phyloP scores from a whole-genome alignment of 1,140 invertebrate genomes.

The Drosophila truncata region DNA sequence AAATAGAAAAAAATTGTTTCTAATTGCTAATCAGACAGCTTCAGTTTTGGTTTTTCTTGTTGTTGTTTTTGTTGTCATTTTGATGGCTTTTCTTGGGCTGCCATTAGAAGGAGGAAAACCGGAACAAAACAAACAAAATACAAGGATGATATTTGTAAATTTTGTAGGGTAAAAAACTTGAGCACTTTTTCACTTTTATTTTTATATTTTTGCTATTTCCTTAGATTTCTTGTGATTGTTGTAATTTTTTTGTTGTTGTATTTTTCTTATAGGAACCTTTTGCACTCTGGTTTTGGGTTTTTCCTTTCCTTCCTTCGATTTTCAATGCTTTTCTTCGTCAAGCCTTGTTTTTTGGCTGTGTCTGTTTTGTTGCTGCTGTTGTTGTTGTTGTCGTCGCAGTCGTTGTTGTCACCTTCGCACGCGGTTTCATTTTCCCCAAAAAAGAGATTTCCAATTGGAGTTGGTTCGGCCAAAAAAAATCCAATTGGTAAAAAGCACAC shows the following conservation, averaged over 20 bases:
- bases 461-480: constrained; percentile 7
- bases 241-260: neutral
- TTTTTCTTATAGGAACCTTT: constrained; percentile 44
- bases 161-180: constrained; percentile 1
- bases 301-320: neutral
- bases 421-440: constrained; percentile 32
- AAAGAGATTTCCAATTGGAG: constrained; percentile 40
- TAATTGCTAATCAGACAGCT: constrained; percentile 40
- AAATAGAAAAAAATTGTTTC: constrained; percentile 18
- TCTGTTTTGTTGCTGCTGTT: constrained; percentile 16
- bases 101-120: constrained; percentile 15
- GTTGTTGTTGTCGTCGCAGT: constrained; percentile 18
- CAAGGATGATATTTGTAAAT: constrained; percentile 8
- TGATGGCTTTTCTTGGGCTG: constrained; percentile 21
- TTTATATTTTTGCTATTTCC: neutral
- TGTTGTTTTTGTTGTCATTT: constrained; percentile 35
- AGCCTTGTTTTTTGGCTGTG: constrained; percentile 43
- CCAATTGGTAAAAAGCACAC: constrained; percentile 46
- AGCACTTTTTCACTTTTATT: constrained; percentile 33
- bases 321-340: constrained; percentile 5
- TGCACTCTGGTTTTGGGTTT: constrained; percentile 18
- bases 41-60: constrained; percentile 33
- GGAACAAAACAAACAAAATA: constrained; percentile 20
- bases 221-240: constrained; percentile 10
- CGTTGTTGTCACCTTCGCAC: constrained; percentile 28